Evolutionary conservation across 23 tunicate species (phyloP).

Genomic region (Corella eumyota): DNA sequence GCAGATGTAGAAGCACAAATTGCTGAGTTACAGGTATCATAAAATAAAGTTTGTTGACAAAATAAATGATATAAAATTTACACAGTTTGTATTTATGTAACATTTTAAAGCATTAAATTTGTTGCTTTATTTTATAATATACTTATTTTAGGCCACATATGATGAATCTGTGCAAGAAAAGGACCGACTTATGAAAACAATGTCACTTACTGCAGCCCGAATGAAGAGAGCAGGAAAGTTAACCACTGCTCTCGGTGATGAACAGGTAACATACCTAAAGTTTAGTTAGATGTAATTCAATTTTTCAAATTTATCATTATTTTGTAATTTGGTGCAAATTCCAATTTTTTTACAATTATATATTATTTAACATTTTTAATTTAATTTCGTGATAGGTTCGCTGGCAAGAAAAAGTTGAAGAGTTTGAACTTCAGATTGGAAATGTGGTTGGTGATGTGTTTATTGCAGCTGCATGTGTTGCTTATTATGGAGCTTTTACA

Average conservation of each 20-base stretch:
- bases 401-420: slow-evolving; percentile 91
- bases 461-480: slow-evolving; percentile 95
- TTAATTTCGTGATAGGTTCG: slow-evolving; percentile 40
- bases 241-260: slow-evolving; percentile 93
- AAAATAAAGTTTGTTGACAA: background rate
- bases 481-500: slow-evolving; percentile 97
- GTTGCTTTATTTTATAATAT: background rate
- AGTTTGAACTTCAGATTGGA: slow-evolving; percentile 71
- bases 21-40: slow-evolving; percentile 87
- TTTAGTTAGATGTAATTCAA: background rate
- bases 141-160: slow-evolving; percentile 55
- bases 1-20: slow-evolving; percentile 68
- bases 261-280: slow-evolving; percentile 37
- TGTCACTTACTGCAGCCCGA: slow-evolving; percentile 89
- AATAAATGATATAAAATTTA: background rate
- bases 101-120: background rate
- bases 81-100: background rate
- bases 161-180: slow-evolving; percentile 90
- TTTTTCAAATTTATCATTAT: background rate
- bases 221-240: slow-evolving; percentile 95
- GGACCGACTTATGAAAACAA: slow-evolving; percentile 75
- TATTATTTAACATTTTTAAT: background rate
- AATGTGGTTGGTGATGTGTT: slow-evolving; percentile 97
- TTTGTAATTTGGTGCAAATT: background rate
- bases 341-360: background rate